Base-by-base conservation (phyloP, 1,140 invertebrate species). In the Hyles euphorbiae region DNA sequence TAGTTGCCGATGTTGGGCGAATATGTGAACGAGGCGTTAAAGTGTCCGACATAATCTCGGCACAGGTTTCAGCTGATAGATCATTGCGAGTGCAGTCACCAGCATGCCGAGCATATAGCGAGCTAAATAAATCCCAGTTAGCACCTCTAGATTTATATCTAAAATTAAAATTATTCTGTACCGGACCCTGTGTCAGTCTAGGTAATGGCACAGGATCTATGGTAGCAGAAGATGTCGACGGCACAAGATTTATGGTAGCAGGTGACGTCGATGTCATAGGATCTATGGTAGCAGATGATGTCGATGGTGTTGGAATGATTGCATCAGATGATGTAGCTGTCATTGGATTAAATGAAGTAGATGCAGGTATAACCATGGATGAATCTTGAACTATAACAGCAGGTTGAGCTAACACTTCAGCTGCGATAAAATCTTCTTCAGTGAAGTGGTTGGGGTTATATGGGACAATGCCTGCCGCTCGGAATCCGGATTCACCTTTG, bases 401-500 rank as follows among this genome's bases (percentile, higher is more conserved):
- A 62, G 49, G 45, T 62, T 62, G 54, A 34, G 60, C 11, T 57
- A 62, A 57, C 22, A 62, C 33, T 62, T 53, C 60, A 54, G 60
- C 60, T 51, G 50, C 50, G 11, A 48, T 57, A 62, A 62, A 62
- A 62, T 51, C 50, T 51, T 67, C 53, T 60, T 66, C 53, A 53
- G 55, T 45, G 43, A 69, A 65, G 51, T 45, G 9, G 34, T 69
- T 36, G 8, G 53, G 63, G 36, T 63, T 67, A 33, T 54, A 51
- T 54, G 68, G 61, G 43, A 54, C 51, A 56, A 73, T 73, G 22
- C 65, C 65, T 54, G 70, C 44, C 11, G 53, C 45, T 40, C 57
- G 48, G 58, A 73, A 70, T 52, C 68, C 65, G 33, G 63, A 54
- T 60, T 63, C 60, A 55, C 53, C 65, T 65, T 72, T 81, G 47